Evolutionary conservation across 2,888 invertebrate genomes (phyloP).

Genomic region (Venustoraphidia nigricollis): DNA sequence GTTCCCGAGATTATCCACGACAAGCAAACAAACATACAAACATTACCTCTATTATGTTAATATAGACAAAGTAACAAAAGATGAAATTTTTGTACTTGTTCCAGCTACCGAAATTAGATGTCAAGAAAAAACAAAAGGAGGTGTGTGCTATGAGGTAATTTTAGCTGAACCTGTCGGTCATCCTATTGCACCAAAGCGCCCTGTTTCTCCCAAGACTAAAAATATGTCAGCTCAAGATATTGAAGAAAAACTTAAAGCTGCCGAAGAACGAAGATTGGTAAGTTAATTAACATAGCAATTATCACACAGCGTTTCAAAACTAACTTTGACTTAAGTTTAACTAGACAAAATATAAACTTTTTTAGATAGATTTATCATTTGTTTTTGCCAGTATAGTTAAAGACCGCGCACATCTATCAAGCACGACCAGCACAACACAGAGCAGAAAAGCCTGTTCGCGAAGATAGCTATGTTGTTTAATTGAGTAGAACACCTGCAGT

Average conservation of each 20-base stretch:
- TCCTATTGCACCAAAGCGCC: slow-evolving; percentile 48
- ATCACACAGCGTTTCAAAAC: background rate
- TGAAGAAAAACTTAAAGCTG: slow-evolving; percentile 81
- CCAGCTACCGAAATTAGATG: slow-evolving; percentile 81
- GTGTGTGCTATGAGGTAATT: slow-evolving; percentile 83
- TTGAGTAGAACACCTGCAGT: too few relatives aligned
- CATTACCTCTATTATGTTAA: too few relatives aligned
- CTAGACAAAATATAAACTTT: background rate
- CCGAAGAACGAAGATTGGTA: slow-evolving; percentile 86
- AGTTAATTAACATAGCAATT: slow-evolving; percentile 19
- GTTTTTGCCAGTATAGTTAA: too few relatives aligned
- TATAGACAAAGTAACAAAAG: too few relatives aligned
- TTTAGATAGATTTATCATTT: background rate
- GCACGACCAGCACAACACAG: too few relatives aligned
- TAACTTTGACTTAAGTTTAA: background rate
- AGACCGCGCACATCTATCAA: too few relatives aligned
- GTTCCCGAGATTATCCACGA: too few relatives aligned
- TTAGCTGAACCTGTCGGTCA: slow-evolving; percentile 65
- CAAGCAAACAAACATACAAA: too few relatives aligned
- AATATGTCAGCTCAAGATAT: slow-evolving; percentile 75
- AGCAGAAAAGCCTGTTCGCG: too few relatives aligned
- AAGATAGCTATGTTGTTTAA: too few relatives aligned
- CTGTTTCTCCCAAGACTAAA: slow-evolving; percentile 48
- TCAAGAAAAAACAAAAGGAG: slow-evolving; percentile 85
- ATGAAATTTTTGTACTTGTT: slow-evolving; percentile 10